Evolutionary conservation across 2,797 vertebrate genomes (phyloP).

Genomic region (Diplodus sargus): DNA sequence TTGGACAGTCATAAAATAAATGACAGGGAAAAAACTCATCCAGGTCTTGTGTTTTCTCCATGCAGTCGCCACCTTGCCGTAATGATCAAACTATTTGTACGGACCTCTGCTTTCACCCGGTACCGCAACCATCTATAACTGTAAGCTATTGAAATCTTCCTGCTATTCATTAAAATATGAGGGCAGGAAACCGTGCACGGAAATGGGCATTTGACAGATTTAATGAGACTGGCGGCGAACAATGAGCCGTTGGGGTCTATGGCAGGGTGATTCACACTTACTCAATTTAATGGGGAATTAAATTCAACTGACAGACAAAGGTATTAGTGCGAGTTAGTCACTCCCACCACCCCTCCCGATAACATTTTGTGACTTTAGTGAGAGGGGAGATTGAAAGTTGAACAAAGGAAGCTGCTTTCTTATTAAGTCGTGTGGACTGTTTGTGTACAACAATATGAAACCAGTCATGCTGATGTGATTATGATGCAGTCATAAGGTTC

Average conservation of each 20-base stretch:
- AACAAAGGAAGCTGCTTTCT: constrained; percentile 44
- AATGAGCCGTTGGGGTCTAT: constrained; percentile 67
- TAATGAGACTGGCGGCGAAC: constrained; percentile 79
- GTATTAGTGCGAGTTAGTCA: constrained; percentile 64
- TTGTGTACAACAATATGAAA: constrained; percentile 21
- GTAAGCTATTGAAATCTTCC: constrained; percentile 63
- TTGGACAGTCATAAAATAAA: neutral
- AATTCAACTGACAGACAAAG: constrained; percentile 76
- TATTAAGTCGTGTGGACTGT: constrained; percentile 8
- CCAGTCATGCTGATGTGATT: constrained; percentile 19
- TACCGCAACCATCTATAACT: constrained; percentile 52
- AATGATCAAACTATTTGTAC: constrained; percentile 53
- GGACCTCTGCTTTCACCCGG: constrained; percentile 32
- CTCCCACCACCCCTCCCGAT: constrained; percentile 51
- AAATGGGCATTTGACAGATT: constrained; percentile 80
- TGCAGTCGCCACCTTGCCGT: constrained; percentile 35
- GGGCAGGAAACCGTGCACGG: constrained; percentile 64
- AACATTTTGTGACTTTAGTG: constrained; percentile 45
- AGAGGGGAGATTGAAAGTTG: constrained; percentile 33
- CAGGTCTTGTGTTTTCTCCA: constrained; percentile 12
- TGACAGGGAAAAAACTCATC: neutral
- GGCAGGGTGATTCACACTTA: constrained; percentile 70
- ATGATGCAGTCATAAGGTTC: constrained; percentile 21
- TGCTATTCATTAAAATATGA: constrained; percentile 77
- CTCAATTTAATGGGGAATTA: constrained; percentile 82